Conservation (phyloP, 2,797 vertebrate species). For the Botia kubotai region DNA sequence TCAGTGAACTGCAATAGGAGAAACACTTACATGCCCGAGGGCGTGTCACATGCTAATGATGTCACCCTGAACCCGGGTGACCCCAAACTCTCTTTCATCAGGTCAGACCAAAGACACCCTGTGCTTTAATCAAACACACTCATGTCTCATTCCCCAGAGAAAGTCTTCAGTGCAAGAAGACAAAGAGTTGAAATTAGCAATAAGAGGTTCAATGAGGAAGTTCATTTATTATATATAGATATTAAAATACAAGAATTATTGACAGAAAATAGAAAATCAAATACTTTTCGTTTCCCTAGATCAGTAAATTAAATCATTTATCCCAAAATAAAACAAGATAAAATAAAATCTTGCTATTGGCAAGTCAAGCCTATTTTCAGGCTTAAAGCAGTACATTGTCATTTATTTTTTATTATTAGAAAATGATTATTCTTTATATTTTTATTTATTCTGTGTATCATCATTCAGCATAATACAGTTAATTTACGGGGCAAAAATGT, state of each 20-base stretch:
- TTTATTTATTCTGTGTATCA: background rate
- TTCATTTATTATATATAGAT: background rate
- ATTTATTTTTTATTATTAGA: too few species aligned
- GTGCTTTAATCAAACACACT: conserved; percentile 47
- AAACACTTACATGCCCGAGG: conserved; percentile 27
- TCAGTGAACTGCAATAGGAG: conserved; percentile 30
- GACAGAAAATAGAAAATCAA: background rate
- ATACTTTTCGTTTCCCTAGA: background rate
- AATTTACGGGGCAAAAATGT: too few species aligned
- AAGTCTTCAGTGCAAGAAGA: background rate
- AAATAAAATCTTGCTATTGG: too few species aligned
- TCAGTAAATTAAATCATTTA: background rate
- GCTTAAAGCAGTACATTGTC: too few species aligned
- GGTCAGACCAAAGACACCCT: conserved; percentile 28
- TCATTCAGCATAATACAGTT: too few species aligned
- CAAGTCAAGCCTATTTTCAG: too few species aligned
- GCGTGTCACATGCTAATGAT: conserved; percentile 54
- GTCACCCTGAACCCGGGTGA: conserved; percentile 34
- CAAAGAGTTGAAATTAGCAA: background rate
- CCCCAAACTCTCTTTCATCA: conserved; percentile 43
- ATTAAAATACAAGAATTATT: background rate
- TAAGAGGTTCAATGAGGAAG: background rate
- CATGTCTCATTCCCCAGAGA: conserved; percentile 23
- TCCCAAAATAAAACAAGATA: background rate
- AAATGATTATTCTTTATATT: background rate